Base-by-base conservation (phyloP, 1,140 invertebrate species). In the Drosophila ficusphila region DNA sequence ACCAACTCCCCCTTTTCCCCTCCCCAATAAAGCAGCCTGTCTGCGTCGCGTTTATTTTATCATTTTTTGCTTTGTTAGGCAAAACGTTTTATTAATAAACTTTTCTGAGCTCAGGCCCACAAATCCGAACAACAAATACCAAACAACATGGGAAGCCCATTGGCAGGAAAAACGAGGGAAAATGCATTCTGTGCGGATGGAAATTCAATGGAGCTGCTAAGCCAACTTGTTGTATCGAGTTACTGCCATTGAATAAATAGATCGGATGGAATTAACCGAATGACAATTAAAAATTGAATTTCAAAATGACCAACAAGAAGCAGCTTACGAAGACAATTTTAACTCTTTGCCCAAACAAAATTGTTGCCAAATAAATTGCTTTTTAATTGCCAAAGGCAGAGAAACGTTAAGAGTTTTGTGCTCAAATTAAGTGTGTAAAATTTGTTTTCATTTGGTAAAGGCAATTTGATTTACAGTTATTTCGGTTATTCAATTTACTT, bases 1-100 rank as follows among this genome's bases (percentile, higher is more conserved):
- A 33, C 34, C 16, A 49, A n/a, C 6, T 33, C 9, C 25, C 14
- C 36, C 16, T 8, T 14, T 4, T 8, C 25, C n/a, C 19, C 5
- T 8, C 29, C 6, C 12, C 5, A 16, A 2, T 9, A 12, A 25
- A 33, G 12, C 36, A n/a, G 4, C 61, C 64, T 72, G 53, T 60
- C 54, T 42, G 33, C 64, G 69, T 62, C 76, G 79, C 74, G 69
- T 67, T 83, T 79, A 85, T 71, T 79, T 85, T 83, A 83, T 83
- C 79, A 75, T 72, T 72, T 72, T 53, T 72, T 39, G 67, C 52
- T 72, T 61, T 72, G 67, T 72, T 72, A 60, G 69, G 53, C 68
- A 57, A 72, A 72, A 72, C 69, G 54, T 51, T 72, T 72, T 72
- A 72, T 72, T 72, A 72, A 72, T 72, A 72, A 72, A 72, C 69